Percentiles rank a stretch among this genome's conserved stretches.
phyloP scores from a whole-genome alignment of 2,888 invertebrate genomes.

The Teinopalpus imperialis region DNA sequence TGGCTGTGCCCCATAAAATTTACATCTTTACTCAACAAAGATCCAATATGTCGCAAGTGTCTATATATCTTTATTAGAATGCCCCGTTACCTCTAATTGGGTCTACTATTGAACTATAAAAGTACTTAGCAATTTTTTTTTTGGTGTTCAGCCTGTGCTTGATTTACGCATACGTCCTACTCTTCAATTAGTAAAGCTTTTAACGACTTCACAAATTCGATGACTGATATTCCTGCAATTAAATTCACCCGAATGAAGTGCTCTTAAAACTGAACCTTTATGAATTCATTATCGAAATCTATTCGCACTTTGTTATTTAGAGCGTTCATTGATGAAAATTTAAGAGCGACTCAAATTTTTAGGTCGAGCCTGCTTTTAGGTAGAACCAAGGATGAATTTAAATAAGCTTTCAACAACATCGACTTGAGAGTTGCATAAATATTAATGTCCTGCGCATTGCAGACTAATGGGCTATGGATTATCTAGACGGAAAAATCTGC shows the following conservation, averaged over 20 bases:
- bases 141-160: too few relatives aligned
- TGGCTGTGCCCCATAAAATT: too few relatives aligned
- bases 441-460: constrained; percentile 65
- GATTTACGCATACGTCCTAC: not conserved
- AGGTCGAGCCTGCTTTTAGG: constrained; percentile 60
- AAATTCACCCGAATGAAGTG: constrained; percentile 24
- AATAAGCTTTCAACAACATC: constrained; percentile 69
- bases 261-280: constrained; percentile 27
- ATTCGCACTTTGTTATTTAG: constrained; percentile 34
- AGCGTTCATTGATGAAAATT: constrained; percentile 51
- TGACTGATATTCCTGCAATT: not conserved
- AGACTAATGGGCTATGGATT: constrained; percentile 66
- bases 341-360: constrained; percentile 62
- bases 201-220: constrained; percentile 1
- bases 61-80: too few relatives aligned
- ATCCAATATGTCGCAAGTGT: too few relatives aligned
- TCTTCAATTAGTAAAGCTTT: constrained; percentile 7
- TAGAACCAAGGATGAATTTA: constrained; percentile 69
- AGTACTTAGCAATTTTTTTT: too few relatives aligned
- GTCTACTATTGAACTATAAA: too few relatives aligned
- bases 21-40: too few relatives aligned
- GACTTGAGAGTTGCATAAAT: constrained; percentile 71
- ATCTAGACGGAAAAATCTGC: constrained; percentile 44
- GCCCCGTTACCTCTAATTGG: too few relatives aligned
- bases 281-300: constrained; percentile 37